phyloP scores from a whole-genome alignment of 2,888 invertebrate genomes.

The Heliconius ethilla region DNA sequence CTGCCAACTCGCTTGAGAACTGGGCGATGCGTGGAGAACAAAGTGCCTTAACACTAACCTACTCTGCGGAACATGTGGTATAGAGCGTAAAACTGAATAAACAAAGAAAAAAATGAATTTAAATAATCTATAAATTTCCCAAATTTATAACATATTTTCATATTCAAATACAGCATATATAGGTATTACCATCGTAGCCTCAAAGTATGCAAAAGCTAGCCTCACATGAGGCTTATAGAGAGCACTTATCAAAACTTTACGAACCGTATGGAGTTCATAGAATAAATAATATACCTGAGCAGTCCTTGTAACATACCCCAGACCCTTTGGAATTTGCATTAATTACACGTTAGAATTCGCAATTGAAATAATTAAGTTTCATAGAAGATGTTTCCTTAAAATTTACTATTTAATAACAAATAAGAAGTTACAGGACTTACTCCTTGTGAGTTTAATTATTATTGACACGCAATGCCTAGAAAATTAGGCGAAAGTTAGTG shows the following conservation, averaged over 20 bases:
- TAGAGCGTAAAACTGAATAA: too few species aligned
- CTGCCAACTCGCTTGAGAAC: too few species aligned
- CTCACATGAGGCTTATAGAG: conserved; percentile 40
- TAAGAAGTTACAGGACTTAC: background rate
- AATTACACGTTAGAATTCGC: conserved; percentile 68
- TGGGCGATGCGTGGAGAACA: too few species aligned
- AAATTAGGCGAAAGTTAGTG: too few species aligned
- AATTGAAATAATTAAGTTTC: conserved; percentile 65
- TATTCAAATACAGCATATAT: background rate
- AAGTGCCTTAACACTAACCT: too few species aligned
- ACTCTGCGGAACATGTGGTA: too few species aligned
- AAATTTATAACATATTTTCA: background rate
- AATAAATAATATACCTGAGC: conserved; percentile 66
- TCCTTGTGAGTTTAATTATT: too few species aligned
- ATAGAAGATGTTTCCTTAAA: conserved; percentile 52
- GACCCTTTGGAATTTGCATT: conserved; percentile 71
- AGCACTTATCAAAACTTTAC: conserved; percentile 48
- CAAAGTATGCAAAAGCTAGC: conserved; percentile 13
- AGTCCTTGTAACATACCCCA: conserved; percentile 57
- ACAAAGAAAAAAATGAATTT: too few species aligned
- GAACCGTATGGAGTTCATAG: conserved; percentile 50
- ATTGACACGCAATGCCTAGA: too few species aligned
- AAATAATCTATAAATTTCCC: too few species aligned
- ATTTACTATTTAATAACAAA: conserved; percentile 34
- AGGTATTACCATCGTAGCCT: background rate